Base-by-base conservation (phyloP, 2,888 invertebrate species). In the Hypercompe scribonia region DNA sequence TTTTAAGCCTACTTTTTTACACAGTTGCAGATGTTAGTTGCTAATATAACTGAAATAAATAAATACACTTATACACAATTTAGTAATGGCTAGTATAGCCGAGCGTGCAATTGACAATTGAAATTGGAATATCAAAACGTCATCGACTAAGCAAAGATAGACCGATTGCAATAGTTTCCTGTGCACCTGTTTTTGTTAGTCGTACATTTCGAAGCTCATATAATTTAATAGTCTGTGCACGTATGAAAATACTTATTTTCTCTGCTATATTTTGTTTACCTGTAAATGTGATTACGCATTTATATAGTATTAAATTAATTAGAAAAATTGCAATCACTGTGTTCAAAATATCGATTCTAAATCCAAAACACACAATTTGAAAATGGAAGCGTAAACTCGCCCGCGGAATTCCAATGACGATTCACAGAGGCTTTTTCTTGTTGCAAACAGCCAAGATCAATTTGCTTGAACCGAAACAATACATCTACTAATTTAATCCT, bases 321-420 rank as follows among this genome's bases (percentile, higher is more conserved):
- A 71, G 24, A 18, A 28, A 50, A 42, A 63, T 36, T 15, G 61
- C 58, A 66, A 66, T 70, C 61, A 66, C 58, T 15, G 65, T 42
- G 18, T 65, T 58, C 64, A 54, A 66, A 63, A 80, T 85, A 88
- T 89, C 87, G 87, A 91, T 92, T 88, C 86, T 58, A 87, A 90
- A 90, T 90, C 89, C 86, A 88, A 91, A 93, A 90, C 88, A 84
- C 83, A 88, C 84, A 88, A 87, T 91, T 91, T 90, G 93, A 92
- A 93, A 93, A 93, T 92, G 90, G 91, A 90, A 91, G 89, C 88
- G 31, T 72, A 90, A 91, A 91, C 90, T 92, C 93, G 91, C 90
- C 93, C 94, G 93, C 92, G 94, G 94, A 94, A 95, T 95, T 92
- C 90, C 92, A 95, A 95, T 95, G 95, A 95, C 94, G 95, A 94